Percentiles rank a stretch among this genome's conserved stretches.
Evolutionary conservation across 53 echinoderm and acorn worm genomes (phyloP).

Genomic region (Pentamera pediparva): DNA sequence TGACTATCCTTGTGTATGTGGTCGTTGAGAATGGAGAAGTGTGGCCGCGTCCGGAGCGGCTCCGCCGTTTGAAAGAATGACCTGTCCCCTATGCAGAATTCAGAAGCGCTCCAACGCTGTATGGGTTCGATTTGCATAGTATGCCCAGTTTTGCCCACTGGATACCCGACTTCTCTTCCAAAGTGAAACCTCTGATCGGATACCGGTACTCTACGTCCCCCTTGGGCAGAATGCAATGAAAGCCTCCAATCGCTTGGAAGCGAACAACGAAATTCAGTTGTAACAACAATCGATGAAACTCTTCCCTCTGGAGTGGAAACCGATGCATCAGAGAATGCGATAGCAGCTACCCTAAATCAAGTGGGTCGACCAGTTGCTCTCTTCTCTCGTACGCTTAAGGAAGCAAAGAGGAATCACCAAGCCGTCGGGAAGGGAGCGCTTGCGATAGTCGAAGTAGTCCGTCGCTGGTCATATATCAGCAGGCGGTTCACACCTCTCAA

Average conservation of each 20-base stretch:
- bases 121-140: slow-evolving; percentile 13
- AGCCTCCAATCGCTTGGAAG: neutral
- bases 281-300: neutral
- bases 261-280: neutral
- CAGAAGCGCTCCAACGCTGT: slow-evolving; percentile 3
- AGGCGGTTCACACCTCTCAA: slow-evolving; percentile 25
- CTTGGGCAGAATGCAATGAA: neutral
- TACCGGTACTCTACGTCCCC: neutral
- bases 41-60: slow-evolving; percentile 17
- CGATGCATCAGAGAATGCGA: slow-evolving; percentile 3
- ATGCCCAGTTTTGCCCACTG: neutral
- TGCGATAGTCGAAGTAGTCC: slow-evolving; percentile 28
- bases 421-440: slow-evolving; percentile 21
- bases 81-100: slow-evolving; percentile 28
- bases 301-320: slow-evolving; percentile 11
- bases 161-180: neutral
- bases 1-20: slow-evolving; percentile 27
- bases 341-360: slow-evolving; percentile 17
- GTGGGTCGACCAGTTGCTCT: slow-evolving; percentile 23
- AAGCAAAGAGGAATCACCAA: slow-evolving; percentile 26
- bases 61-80: slow-evolving; percentile 27
- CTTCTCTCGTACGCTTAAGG: slow-evolving; percentile 13
- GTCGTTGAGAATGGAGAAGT: slow-evolving; percentile 12
- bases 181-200: neutral
- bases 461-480: slow-evolving; percentile 22